Percentiles rank a stretch among this genome's conserved stretches.
phyloP scores from a whole-genome alignment of 2,888 invertebrate species.

The Leucozona laternaria region DNA sequence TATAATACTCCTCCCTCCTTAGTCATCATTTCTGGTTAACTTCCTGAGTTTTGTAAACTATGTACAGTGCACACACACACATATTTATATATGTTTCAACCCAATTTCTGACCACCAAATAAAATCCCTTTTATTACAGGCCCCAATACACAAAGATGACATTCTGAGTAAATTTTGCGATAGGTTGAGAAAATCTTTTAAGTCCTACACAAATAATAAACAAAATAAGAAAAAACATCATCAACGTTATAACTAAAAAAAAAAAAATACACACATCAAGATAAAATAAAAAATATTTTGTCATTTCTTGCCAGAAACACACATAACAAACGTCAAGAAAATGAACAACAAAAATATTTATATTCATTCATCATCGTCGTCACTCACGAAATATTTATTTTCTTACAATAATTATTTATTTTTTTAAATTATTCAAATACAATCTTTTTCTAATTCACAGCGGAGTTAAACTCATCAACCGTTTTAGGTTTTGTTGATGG shows the following conservation, averaged over 20 bases:
- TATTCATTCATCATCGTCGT: slow-evolving; percentile 14
- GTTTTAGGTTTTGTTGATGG: slow-evolving; percentile 73
- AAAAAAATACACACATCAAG: slow-evolving; percentile 24
- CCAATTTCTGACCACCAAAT: slow-evolving; percentile 13
- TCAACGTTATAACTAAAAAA: slow-evolving; percentile 38
- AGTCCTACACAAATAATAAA: slow-evolving; percentile 35
- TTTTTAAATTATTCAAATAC: slow-evolving; percentile 14
- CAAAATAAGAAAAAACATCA: slow-evolving; percentile 46
- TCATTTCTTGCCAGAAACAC: slow-evolving; percentile 32
- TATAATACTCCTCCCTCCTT: background rate
- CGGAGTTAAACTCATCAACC: slow-evolving; percentile 68
- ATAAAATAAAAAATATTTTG: slow-evolving; percentile 10
- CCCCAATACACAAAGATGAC: slow-evolving; percentile 49
- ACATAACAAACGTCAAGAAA: slow-evolving; percentile 24
- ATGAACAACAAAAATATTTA: background rate
- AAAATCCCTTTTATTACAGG: slow-evolving; percentile 62
- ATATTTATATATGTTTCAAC: background rate
- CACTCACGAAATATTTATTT: slow-evolving; percentile 19
- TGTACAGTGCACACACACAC: slow-evolving; percentile 32
- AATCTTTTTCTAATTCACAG: slow-evolving; percentile 61
- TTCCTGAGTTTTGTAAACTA: background rate
- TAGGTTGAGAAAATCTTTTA: slow-evolving; percentile 60
- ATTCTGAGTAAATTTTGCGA: slow-evolving; percentile 58
- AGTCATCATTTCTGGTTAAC: background rate
- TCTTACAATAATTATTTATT: slow-evolving; percentile 2